phyloP scores from a whole-genome alignment of 2,888 invertebrate genomes.

The Lycophotia porphyrea region DNA sequence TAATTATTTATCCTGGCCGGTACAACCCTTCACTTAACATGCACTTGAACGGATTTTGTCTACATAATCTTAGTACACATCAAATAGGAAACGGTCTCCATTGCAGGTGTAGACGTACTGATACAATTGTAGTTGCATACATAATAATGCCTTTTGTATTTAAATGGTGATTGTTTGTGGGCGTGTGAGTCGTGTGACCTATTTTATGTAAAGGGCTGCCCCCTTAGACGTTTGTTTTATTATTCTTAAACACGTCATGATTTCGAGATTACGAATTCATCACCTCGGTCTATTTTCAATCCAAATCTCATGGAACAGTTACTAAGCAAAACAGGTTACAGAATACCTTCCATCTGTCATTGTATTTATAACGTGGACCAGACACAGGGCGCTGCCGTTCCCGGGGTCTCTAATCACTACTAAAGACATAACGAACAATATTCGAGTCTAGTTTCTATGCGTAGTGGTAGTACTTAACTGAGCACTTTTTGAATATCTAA shows the following conservation, averaged over 20 bases:
- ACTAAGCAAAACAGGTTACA: neutral
- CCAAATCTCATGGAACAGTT: neutral
- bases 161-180: conserved; percentile 17
- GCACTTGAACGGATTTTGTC: neutral
- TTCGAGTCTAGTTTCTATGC: neutral
- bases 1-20: neutral
- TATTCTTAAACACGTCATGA: neutral
- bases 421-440: neutral
- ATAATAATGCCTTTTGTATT: conserved; percentile 21
- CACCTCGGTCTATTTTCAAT: neutral
- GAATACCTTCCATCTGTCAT: neutral
- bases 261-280: neutral
- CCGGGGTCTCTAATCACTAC: neutral
- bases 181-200: conserved; percentile 6
- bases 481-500: neutral
- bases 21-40: neutral
- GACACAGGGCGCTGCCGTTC: neutral
- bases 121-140: conserved; percentile 9
- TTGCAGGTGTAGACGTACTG: neutral
- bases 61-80: conserved; percentile 81
- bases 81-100: neutral
- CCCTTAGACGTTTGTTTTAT: neutral
- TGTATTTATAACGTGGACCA: neutral
- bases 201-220: neutral
- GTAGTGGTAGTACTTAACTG: neutral